Evolutionary conservation across 92 coral and sea anemone species (phyloP).

Genomic region (Epizoanthus scotinus): DNA sequence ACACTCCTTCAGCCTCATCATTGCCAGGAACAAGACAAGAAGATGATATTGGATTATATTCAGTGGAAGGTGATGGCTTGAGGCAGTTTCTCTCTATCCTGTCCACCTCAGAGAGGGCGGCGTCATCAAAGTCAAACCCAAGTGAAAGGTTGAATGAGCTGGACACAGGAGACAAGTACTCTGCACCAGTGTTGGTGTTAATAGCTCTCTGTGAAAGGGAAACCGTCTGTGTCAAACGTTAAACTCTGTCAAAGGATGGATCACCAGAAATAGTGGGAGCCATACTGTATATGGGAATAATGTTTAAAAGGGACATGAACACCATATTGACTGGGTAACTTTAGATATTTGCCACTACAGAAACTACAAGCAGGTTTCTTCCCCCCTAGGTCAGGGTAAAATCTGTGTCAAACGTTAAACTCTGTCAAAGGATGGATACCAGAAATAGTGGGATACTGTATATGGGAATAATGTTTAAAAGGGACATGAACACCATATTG

Average conservation of each 20-base stretch:
- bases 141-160: slow-evolving; percentile 72
- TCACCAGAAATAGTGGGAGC: not conserved
- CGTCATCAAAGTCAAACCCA: slow-evolving; percentile 96
- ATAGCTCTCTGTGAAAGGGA: not conserved
- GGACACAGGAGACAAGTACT: not conserved
- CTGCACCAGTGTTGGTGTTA: not conserved
- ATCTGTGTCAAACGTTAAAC: not conserved
- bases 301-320: too few relatives aligned
- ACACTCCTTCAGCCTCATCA: not conserved
- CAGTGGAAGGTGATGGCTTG: slow-evolving; percentile 13
- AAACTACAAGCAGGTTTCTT: too few relatives aligned
- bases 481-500: too few relatives aligned
- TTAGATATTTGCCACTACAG: too few relatives aligned
- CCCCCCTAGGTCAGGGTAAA: too few relatives aligned
- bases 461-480: too few relatives aligned
- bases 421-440: not conserved
- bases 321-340: too few relatives aligned
- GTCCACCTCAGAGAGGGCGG: slow-evolving; percentile 85
- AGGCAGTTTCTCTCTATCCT: slow-evolving; percentile 69
- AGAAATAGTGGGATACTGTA: too few relatives aligned
- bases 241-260: not conserved
- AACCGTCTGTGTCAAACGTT: not conserved
- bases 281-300: too few relatives aligned
- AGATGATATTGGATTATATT: not conserved
- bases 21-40: not conserved